A percentile compares a stretch with the other conserved stretches of the same genome.
Evolutionary conservation across 2,113 vertebrate species (phyloP).

Genomic region (Cyprinodon brontotheroides): DNA sequence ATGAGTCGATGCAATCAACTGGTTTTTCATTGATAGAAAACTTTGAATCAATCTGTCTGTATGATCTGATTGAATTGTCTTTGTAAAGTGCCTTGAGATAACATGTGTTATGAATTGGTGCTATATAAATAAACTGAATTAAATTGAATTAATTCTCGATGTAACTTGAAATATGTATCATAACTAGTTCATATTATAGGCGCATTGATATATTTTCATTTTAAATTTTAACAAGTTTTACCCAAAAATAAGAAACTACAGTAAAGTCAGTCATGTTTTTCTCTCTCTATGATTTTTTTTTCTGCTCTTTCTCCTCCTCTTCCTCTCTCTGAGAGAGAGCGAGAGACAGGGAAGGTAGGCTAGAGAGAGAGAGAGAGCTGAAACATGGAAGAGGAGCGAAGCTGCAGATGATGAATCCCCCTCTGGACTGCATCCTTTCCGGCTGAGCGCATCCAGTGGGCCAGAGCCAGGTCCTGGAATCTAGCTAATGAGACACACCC

Average conservation of each 20-base stretch:
- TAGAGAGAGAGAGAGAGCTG: not conserved
- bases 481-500: conserved; percentile 79
- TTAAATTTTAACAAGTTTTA: not conserved
- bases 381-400: conserved; percentile 19
- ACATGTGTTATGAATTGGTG: no score
- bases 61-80: no score
- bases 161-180: not conserved
- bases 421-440: conserved; percentile 73
- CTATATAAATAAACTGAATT: no score
- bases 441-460: conserved; percentile 71
- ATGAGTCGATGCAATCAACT: no score
- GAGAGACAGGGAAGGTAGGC: no score
- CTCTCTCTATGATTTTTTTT: not conserved
- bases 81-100: no score
- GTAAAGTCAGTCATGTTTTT: not conserved
- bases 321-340: not conserved
- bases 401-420: conserved; percentile 68
- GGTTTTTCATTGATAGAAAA: no score
- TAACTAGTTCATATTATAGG: not conserved
- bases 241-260: not conserved
- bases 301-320: not conserved
- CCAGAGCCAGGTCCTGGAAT: conserved; percentile 78
- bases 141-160: no score
- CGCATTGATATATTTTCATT: not conserved
- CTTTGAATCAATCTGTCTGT: no score